phyloP scores from a whole-genome alignment of 2,888 invertebrate genomes.

The Agelastica alni region DNA sequence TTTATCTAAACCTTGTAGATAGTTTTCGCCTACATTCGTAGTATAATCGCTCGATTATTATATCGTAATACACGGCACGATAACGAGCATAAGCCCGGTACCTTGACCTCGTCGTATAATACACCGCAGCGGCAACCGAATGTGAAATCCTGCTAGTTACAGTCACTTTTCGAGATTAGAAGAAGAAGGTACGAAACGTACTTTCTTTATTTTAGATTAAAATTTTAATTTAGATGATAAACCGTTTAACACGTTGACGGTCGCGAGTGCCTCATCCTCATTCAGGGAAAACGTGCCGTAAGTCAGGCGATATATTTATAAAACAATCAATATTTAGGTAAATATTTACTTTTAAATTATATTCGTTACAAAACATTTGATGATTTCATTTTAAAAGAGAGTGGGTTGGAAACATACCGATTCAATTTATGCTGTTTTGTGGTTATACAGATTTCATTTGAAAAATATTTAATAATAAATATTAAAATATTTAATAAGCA shows the following conservation, averaged over 20 bases:
- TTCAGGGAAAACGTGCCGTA: no score
- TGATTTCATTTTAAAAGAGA: not conserved
- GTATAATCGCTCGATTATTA: conserved; percentile 7
- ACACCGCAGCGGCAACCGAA: not conserved
- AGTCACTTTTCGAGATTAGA: conserved; percentile 13
- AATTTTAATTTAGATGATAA: no score
- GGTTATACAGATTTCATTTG: no score
- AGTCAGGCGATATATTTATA: no score
- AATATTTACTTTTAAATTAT: conserved; percentile 2
- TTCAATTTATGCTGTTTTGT: no score
- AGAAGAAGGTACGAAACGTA: conserved; percentile 2
- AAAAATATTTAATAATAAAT: no score
- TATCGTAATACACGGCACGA: conserved; percentile 12
- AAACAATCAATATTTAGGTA: conserved; percentile 6
- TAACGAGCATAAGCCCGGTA: conserved; percentile 3
- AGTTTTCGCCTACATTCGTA: conserved; percentile 1
- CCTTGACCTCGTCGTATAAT: conserved; percentile 20
- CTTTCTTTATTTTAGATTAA: no score
- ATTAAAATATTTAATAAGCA: no score
- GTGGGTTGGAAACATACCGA: no score
- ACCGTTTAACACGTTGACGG: no score
- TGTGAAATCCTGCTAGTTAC: not conserved
- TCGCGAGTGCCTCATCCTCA: no score
- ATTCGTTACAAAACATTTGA: not conserved
- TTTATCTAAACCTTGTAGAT: conserved; percentile 1